Conservation (phyloP, 2,888 invertebrate species). For the Drosophila helvetica region DNA sequence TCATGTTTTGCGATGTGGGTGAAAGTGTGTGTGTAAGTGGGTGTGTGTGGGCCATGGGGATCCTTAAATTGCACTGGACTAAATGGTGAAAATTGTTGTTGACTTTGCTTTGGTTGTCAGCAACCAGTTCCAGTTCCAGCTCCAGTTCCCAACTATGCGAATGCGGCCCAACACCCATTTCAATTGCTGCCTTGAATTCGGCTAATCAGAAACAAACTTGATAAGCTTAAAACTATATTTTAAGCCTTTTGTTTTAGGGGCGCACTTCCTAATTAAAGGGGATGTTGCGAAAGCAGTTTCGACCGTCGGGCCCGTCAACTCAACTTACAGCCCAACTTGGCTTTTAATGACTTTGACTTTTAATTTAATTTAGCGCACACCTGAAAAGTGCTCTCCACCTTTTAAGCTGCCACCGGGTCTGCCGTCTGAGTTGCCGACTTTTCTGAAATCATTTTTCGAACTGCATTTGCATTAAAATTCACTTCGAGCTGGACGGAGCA, state of each 20-base stretch:
- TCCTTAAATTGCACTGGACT: constrained; percentile 27
- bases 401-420: constrained; percentile 35
- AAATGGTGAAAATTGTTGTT: constrained; percentile 23
- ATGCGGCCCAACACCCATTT: constrained; percentile 10
- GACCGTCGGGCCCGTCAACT: constrained; percentile 40
- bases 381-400: constrained; percentile 54
- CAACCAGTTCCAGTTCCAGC: too few species aligned
- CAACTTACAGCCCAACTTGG: constrained; percentile 52
- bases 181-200: constrained; percentile 9
- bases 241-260: constrained; percentile 31
- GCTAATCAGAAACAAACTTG: constrained; percentile 40
- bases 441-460: constrained; percentile 37
- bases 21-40: not conserved
- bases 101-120: constrained; percentile 13
- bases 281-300: constrained; percentile 53
- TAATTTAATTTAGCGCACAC: constrained; percentile 67
- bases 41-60: constrained; percentile 8
- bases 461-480: constrained; percentile 61
- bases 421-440: constrained; percentile 1
- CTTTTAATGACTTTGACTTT: constrained; percentile 68
- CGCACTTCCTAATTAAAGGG: constrained; percentile 45
- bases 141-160: not conserved
- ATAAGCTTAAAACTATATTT: constrained; percentile 42
- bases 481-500: constrained; percentile 22
- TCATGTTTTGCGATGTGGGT: constrained; percentile 33